Evolutionary conservation across 2,113 vertebrate species (phyloP).

Genomic region (Neofelis nebulosa): DNA sequence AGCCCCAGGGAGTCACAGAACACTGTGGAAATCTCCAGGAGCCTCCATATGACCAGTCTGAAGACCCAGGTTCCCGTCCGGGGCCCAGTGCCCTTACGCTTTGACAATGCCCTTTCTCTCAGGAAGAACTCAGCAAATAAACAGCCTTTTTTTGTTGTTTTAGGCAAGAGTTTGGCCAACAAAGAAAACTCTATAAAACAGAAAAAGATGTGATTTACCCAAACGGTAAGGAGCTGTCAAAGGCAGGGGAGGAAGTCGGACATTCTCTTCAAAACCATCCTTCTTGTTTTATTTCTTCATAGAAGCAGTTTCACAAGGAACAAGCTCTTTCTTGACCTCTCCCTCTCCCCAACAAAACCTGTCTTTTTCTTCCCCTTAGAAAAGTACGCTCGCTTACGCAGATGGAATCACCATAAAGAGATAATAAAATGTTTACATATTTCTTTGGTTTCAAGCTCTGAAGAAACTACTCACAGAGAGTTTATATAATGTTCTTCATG

Average conservation of each 20-base stretch:
- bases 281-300: neutral
- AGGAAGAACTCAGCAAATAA: neutral
- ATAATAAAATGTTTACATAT: conserved; percentile 76
- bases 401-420: conserved; percentile 26
- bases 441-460: conserved; percentile 75
- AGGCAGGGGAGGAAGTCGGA: neutral
- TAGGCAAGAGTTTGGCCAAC: neutral
- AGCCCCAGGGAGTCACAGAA: neutral
- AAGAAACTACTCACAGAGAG: conserved; percentile 69
- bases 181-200: neutral
- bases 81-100: neutral
- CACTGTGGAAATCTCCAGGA: neutral
- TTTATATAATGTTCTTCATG: conserved; percentile 78
- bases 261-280: neutral
- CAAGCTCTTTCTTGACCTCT: neutral
- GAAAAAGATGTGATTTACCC: neutral
- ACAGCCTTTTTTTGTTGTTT: neutral
- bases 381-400: conserved; percentile 42
- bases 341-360: neutral
- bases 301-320: neutral
- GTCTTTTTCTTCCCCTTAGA: neutral
- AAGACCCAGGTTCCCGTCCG: neutral
- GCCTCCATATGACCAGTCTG: neutral
- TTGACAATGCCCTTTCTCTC: neutral
- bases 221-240: neutral